Base-by-base conservation (phyloP, 2,888 invertebrate genomes). In the Platycheirus albimanus region DNA sequence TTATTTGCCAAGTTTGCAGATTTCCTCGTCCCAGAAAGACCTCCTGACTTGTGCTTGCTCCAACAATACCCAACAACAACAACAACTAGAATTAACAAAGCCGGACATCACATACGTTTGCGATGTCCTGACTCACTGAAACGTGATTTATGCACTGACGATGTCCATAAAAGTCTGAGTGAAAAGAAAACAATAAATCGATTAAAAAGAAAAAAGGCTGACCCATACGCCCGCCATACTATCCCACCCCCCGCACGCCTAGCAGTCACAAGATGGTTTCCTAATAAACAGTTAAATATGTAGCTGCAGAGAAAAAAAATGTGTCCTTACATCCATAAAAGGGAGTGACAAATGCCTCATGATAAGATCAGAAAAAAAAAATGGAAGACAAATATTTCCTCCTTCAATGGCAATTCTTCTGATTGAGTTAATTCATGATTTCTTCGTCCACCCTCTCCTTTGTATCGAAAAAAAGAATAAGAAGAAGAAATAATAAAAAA, bases 351-450 rank as follows among this genome's bases (percentile, higher is more conserved):
- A 80, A 80, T 80, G 76, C 47, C 58, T 19, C 47, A 56, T 56
- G 56, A 70, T 70, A 58, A 70, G 38, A 56, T 61, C 61, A 13
- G 8, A 19, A 24, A 24, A 8, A 41, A 28, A n/a, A 13, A 20
- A 20, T 19, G 24, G 11, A 56, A 66, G 33, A 51, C 28, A 58
- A 52, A 13, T 30, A 45, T 63, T 43, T 49, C 20, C 54, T 38
- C 13, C 61, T 36, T 30, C 58, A 38, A 38, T 54, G 71, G 49
- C 43, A 52, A 69, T 63, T 74, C 61, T 69, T 75, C 58, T 75
- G 76, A 80, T 80, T 80, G 70, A 76, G 80, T 80, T 80, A 80
- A 80, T 80, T 80, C 80, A 80, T 58, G 76, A 70, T 64, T 75
- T 70, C 28, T 69, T 52, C 20, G 24, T n/a, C 52, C 11, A 2